Evolutionary conservation across 2,797 vertebrate species (phyloP).

Genomic region (Iguana delicatissima): DNA sequence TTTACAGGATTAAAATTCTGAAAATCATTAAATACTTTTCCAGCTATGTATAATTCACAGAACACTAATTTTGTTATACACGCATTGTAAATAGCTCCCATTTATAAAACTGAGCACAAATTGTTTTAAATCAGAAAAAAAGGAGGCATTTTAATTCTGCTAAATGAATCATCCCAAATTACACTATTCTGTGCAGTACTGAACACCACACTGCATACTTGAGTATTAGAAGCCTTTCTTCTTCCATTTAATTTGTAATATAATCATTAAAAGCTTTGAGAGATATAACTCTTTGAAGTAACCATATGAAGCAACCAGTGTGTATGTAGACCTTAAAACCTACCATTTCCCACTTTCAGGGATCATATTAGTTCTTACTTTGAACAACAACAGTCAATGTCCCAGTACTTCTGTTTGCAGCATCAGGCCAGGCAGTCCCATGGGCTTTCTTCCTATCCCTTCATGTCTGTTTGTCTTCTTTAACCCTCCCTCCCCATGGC

Average conservation of each 20-base stretch:
- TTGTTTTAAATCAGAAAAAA: conserved; percentile 22
- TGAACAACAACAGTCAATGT: background rate
- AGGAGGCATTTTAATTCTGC: conserved; percentile 46
- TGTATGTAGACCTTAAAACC: too few species aligned
- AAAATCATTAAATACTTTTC: conserved; percentile 43
- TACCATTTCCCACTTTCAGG: background rate
- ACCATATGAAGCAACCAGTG: background rate
- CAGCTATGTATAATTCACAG: conserved; percentile 28
- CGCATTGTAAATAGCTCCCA: conserved; percentile 36
- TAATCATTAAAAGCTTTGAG: background rate
- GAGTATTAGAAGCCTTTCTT: background rate
- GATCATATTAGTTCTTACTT: background rate
- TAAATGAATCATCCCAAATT: conserved; percentile 47
- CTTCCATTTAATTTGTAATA: background rate
- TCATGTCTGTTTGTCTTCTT: background rate
- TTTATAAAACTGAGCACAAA: conserved; percentile 42
- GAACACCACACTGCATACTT: background rate
- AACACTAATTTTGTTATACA: conserved; percentile 40
- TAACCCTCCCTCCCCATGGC: background rate
- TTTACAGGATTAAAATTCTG: conserved; percentile 28
- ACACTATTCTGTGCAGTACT: conserved; percentile 15
- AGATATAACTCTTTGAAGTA: background rate
- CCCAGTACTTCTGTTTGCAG: background rate
- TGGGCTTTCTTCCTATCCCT: too few species aligned
- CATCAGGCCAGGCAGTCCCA: background rate